phyloP scores from a whole-genome alignment of 2,888 invertebrate species.

The Marronus borbonicus region DNA sequence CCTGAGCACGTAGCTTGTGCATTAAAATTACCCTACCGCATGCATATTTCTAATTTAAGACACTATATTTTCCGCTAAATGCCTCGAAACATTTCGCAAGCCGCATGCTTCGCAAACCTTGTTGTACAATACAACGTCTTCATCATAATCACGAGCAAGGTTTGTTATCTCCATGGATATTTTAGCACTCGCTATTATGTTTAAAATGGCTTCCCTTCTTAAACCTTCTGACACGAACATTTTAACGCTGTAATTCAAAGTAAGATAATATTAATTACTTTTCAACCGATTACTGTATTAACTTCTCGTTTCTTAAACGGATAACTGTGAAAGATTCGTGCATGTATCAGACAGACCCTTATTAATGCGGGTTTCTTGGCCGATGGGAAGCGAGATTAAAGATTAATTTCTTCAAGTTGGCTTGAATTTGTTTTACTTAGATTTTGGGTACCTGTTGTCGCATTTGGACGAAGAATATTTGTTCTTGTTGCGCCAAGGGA shows the following conservation, averaged over 20 bases:
- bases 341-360: not conserved
- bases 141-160: slow-evolving; percentile 13
- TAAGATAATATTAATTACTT: slow-evolving; percentile 27
- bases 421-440: too few relatives aligned
- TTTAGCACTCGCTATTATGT: not conserved
- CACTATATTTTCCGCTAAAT: not conserved
- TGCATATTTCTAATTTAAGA: not conserved
- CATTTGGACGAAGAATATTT: too few relatives aligned
- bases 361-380: slow-evolving; percentile 8
- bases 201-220: slow-evolving; percentile 14
- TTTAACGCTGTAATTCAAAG: slow-evolving; percentile 13
- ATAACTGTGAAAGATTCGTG: not conserved
- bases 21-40: too few relatives aligned
- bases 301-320: not conserved
- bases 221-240: not conserved
- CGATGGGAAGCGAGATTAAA: not conserved
- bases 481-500: too few relatives aligned
- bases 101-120: not conserved
- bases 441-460: too few relatives aligned
- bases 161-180: not conserved
- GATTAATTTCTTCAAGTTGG: not conserved
- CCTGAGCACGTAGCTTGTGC: too few relatives aligned
- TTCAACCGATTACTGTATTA: slow-evolving; percentile 2
- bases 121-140: not conserved
- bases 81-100: too few relatives aligned